Percentiles rank a stretch among this genome's conserved stretches.
phyloP scores from a whole-genome alignment of 2,113 vertebrate species.

The Vimba vimba region DNA sequence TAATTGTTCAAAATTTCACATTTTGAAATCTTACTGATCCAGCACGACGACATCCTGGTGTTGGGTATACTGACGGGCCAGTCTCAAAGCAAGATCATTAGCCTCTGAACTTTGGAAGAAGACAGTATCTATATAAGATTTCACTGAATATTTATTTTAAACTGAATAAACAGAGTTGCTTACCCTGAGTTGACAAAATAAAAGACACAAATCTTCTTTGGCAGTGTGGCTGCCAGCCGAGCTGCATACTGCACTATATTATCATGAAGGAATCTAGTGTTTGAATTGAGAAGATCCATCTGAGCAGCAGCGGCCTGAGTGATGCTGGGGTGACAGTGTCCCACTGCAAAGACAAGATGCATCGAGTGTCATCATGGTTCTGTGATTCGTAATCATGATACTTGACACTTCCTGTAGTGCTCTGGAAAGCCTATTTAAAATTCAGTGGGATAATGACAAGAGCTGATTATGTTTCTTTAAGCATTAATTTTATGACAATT shows the following conservation, averaged over 20 bases:
- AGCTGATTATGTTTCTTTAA: not conserved
- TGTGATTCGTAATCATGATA: not conserved
- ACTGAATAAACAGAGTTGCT: constrained; percentile 45
- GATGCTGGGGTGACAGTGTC: constrained; percentile 90
- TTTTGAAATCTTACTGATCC: constrained; percentile 83
- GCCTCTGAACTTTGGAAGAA: constrained; percentile 86
- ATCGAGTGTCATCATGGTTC: not conserved
- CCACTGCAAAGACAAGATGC: constrained; percentile 76
- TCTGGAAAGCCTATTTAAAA: not conserved
- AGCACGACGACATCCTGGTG: constrained; percentile 88
- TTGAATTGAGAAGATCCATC: constrained; percentile 88
- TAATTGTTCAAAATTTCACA: not conserved
- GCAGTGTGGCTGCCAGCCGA: constrained; percentile 84
- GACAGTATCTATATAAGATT: not conserved
- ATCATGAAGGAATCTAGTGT: constrained; percentile 91
- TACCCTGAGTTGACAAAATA: constrained; percentile 98
- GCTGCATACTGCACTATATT: constrained; percentile 86
- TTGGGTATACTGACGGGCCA: constrained; percentile 87
- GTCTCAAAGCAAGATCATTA: constrained; percentile 89
- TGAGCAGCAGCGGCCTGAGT: constrained; percentile 86
- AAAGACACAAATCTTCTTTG: constrained; percentile 83
- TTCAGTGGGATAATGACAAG: not conserved
- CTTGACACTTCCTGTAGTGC: not conserved
- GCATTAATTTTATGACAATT: not conserved
- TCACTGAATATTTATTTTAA: not conserved